phyloP scores from a whole-genome alignment of 2,888 invertebrate species.

The Drosophila prolongata region DNA sequence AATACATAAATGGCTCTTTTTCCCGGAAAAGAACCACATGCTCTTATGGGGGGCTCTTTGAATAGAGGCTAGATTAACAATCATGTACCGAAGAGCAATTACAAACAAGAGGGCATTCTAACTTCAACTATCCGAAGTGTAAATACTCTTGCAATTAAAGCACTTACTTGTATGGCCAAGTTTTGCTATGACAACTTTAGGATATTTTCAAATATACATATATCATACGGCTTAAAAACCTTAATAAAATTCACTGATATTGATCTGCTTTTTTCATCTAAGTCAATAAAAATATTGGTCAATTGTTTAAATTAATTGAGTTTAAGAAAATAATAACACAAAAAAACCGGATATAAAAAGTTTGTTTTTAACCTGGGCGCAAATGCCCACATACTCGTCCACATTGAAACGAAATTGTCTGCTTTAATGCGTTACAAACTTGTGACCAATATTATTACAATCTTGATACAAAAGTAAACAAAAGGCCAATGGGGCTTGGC shows the following conservation, averaged over 20 bases:
- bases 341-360: too few species aligned
- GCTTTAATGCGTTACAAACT: not conserved
- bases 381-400: not conserved
- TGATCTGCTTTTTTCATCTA: too few species aligned
- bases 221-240: too few species aligned
- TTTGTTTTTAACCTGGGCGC: not conserved
- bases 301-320: too few species aligned
- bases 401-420: not conserved
- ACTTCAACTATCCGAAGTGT: too few species aligned
- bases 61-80: slow-evolving; percentile 6
- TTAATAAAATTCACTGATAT: too few species aligned
- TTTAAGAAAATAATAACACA: too few species aligned
- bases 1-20: slow-evolving; percentile 1
- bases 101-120: not conserved
- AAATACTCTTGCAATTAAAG: too few species aligned
- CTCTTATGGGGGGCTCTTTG: slow-evolving; percentile 9
- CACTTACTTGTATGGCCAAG: too few species aligned
- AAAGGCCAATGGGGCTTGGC: not conserved
- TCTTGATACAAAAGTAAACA: slow-evolving; percentile 1
- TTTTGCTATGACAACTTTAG: too few species aligned
- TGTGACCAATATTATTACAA: not conserved
- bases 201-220: too few species aligned
- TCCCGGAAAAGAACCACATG: slow-evolving; percentile 2
- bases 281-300: too few species aligned
- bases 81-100: slow-evolving; percentile 1